These are phyloP conservation scores for Dipodomys merriami DNA, from an alignment of 2,113 vertebrate species.

Conservation along the genomic window DNA sequence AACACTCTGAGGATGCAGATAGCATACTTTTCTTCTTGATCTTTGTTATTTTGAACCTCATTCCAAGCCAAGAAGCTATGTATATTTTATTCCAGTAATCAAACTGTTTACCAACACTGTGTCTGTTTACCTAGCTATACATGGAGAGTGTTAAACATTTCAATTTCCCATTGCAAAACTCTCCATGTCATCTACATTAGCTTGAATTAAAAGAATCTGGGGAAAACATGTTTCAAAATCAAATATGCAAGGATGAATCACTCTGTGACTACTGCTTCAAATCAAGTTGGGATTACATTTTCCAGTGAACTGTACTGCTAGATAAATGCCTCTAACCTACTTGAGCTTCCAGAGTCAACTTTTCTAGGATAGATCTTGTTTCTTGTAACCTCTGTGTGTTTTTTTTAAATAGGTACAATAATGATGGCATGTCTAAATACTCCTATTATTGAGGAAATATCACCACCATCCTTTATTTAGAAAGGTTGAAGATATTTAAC, in stretches of 20 bases:
- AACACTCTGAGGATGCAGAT: neutral
- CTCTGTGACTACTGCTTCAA: neutral
- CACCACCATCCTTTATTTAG: neutral
- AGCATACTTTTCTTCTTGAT: neutral
- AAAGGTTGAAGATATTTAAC: constrained; percentile 3
- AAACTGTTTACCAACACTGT: neutral
- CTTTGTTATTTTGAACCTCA: neutral
- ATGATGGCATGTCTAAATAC: neutral
- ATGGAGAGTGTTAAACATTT: neutral
- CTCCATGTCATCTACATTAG: neutral
- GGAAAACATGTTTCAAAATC: neutral
- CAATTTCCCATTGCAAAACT: neutral
- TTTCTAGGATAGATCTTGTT: neutral
- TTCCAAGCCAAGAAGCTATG: constrained; percentile 5
- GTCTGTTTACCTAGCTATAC: neutral
- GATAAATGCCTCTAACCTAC: neutral
- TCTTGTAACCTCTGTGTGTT: neutral
- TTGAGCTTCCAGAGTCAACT: neutral
- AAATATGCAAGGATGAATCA: neutral
- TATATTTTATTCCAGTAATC: constrained; percentile 10
- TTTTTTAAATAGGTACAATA: neutral
- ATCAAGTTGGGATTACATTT: neutral
- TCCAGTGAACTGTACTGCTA: neutral
- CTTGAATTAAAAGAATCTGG: neutral
- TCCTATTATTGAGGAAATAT: neutral